A percentile compares a stretch with the other conserved stretches of the same genome.
Conservation (phyloP, 2,113 vertebrate species). For the Amblyopsis rosae region DNA sequence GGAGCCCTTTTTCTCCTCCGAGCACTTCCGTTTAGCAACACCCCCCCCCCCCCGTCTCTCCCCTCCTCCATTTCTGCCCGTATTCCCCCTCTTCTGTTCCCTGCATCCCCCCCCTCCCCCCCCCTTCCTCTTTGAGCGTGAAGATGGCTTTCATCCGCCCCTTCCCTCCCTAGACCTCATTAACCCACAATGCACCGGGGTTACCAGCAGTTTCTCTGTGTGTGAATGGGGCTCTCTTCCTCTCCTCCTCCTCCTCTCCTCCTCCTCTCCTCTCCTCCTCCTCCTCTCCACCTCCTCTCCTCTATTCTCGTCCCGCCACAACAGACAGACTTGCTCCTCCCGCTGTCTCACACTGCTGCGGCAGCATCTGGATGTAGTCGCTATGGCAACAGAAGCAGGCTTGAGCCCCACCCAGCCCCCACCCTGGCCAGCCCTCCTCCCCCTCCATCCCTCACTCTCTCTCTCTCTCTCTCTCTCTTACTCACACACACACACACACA, state of each 20-base stretch:
- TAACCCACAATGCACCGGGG: constrained; percentile 62
- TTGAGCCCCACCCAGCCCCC: constrained; percentile 33
- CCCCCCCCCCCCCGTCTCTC: constrained; percentile 61
- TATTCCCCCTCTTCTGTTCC: constrained; percentile 50
- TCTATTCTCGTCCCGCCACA: constrained; percentile 51
- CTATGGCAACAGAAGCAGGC: constrained; percentile 69
- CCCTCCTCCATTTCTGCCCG: constrained; percentile 47
- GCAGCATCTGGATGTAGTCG: constrained; percentile 75
- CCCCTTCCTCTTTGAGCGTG: constrained; percentile 39
- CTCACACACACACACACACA: constrained; percentile 10
- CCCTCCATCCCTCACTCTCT: constrained; percentile 7
- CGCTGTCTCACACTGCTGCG: constrained; percentile 63
- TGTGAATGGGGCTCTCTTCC: constrained; percentile 25
- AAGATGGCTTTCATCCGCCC: constrained; percentile 51
- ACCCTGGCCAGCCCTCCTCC: background rate
- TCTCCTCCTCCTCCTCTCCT: constrained; percentile 11
- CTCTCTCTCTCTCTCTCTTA: constrained; percentile 13
- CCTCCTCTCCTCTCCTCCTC: constrained; percentile 54
- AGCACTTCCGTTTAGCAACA: constrained; percentile 82
- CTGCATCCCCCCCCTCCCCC: constrained; percentile 9
- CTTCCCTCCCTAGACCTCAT: constrained; percentile 36
- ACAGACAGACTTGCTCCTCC: constrained; percentile 52
- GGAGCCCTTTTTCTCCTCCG: constrained; percentile 56
- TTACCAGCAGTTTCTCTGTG: constrained; percentile 52
- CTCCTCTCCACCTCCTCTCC: constrained; percentile 36